phyloP scores from a whole-genome alignment of 2,797 vertebrate species.

The Sparidentex hasta region DNA sequence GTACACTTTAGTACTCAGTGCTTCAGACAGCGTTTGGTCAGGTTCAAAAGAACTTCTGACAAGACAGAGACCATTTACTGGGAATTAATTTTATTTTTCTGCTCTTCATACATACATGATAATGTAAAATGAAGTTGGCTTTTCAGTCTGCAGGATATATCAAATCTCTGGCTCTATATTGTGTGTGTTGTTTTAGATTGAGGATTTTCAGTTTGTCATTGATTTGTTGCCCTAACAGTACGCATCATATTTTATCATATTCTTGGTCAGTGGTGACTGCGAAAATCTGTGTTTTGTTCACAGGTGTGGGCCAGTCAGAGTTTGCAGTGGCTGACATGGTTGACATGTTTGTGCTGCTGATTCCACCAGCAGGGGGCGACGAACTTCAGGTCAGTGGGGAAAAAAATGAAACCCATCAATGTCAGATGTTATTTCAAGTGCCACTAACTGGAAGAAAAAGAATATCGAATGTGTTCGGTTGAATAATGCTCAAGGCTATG shows the following conservation, averaged over 20 bases:
- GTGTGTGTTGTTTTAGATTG: background rate
- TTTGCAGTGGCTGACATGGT: conserved; percentile 99
- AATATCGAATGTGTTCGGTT: background rate
- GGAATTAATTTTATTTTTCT: background rate
- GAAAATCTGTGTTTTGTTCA: background rate
- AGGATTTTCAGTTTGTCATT: background rate
- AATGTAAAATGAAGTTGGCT: background rate
- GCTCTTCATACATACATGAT: background rate
- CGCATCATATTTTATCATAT: background rate
- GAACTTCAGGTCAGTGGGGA: conserved; percentile 95
- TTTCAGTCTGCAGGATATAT: background rate
- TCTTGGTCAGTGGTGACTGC: background rate
- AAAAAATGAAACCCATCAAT: background rate
- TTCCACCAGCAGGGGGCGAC: conserved; percentile 98
- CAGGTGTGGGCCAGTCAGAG: conserved; percentile 95
- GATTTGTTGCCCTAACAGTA: background rate
- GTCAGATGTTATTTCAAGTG: background rate
- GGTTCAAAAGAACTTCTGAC: conserved; percentile 12
- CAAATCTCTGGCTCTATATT: background rate
- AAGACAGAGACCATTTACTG: background rate
- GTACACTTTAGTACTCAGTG: background rate
- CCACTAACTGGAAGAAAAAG: background rate
- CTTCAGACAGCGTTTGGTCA: conserved; percentile 12
- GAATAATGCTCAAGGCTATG: background rate
- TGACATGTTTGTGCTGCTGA: conserved; percentile 97